A percentile compares a stretch with the other conserved stretches of the same genome.
These are phyloP conservation scores for Meta bourneti DNA, from an alignment of 2,888 invertebrate genomes.

Conservation along the genomic window DNA sequence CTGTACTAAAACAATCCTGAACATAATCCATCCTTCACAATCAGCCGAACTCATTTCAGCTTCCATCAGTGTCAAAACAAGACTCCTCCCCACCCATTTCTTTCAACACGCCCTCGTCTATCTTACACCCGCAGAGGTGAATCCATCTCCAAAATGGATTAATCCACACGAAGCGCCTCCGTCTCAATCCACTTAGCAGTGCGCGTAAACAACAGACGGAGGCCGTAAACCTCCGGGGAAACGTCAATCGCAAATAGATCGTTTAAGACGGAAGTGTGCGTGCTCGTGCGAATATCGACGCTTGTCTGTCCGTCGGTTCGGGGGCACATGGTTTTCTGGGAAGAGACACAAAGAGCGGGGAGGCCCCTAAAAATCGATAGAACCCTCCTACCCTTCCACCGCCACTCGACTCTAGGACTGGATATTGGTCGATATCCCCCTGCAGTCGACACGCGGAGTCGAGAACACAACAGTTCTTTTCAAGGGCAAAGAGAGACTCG, in stretches of 20 bases:
- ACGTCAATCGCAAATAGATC: conserved; percentile 14
- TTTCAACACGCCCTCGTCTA: too few relatives aligned
- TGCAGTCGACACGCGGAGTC: conserved; percentile 47
- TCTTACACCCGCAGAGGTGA: too few relatives aligned
- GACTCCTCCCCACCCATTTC: too few relatives aligned
- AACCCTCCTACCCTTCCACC: conserved; percentile 4
- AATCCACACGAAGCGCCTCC: too few relatives aligned
- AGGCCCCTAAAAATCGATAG: conserved; percentile 53
- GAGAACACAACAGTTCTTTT: conserved; percentile 6
- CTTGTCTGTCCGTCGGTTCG: neutral
- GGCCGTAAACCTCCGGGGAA: neutral
- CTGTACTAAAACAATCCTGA: too few relatives aligned
- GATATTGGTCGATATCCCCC: conserved; percentile 53
- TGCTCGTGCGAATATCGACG: conserved; percentile 17
- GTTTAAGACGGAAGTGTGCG: conserved; percentile 18
- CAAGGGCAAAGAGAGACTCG: conserved; percentile 39
- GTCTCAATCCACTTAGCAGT: too few relatives aligned
- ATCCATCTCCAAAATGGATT: too few relatives aligned
- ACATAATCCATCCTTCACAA: too few relatives aligned
- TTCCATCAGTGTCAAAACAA: too few relatives aligned
- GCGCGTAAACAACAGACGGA: neutral
- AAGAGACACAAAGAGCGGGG: conserved; percentile 10
- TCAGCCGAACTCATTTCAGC: too few relatives aligned
- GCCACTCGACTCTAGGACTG: neutral
- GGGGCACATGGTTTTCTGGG: conserved; percentile 39